Evolutionary conservation across 2,113 vertebrate species (phyloP), one percentile per base, ranked within the genome.

Genomic region (Irena cyanogastra): DNA sequence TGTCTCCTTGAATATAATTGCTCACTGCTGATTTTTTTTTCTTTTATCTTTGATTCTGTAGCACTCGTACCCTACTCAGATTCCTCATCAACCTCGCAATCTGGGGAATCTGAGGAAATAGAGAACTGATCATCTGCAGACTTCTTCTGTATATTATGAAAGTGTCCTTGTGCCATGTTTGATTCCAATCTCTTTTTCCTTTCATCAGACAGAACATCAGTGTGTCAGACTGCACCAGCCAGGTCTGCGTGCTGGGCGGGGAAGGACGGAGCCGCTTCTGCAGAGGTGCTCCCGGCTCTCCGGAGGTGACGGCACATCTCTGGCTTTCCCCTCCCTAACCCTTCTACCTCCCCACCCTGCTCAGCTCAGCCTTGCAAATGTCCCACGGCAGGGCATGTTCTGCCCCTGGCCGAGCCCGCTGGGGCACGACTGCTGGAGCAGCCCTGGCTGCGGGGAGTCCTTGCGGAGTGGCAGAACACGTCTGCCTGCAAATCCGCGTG

Each of bases 1-100:
- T 50, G 61, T 69, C 63, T 95, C 79, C 75, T 90, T 83, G 39
- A 85, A 69, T 83, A n/a, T 72, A 94, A 86, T 90, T 89, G 75
- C 76, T 96, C 7, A 4, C 88, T 74, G 47, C 37, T 24, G 65
- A 17, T 44, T 72, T 59, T 79, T 79, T 64, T 86, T 50, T 6
- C 5, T 10, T 78, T 93, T 47, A 53, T 27, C 75, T 96, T 93
- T 88, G 53, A 91, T 77, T 92, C 83, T 37, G 56, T 57, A 68
- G 68, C 45, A 12, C 76, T 78, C 0, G 0, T 91, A 74, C n/a
- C 50, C 63, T 61, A 33, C 63, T 78, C 42, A 1, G 59, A 93
- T 87, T 93, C 53, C 87, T 94, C 28, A 2, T 89, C 80, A 53
- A 33, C 75, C 79, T 60, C 27, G 1, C 81, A 91, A 27, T 71